Base-by-base conservation (phyloP, 64 coral and sea anemone species). In the Stichodactyla mertensii region DNA sequence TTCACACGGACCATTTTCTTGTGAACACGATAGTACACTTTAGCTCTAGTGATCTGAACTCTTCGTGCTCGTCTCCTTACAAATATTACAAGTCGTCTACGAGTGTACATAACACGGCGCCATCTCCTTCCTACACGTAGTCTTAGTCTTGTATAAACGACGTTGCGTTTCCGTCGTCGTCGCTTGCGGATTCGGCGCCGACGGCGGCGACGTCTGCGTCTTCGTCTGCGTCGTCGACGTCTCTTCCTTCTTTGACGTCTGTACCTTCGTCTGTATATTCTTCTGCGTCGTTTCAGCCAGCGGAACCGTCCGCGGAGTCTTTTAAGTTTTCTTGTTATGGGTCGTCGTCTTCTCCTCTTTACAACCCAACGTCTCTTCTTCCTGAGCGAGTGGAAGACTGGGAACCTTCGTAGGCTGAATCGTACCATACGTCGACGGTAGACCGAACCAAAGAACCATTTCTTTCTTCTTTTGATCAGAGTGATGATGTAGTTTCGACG, bases 181-280 rank as follows among this genome's bases (percentile, higher is more conserved):
- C 55, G 31, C 16, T 69, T 53, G 19, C 61, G 27, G 31, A 51
- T 12, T 54, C 78, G 87, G n/a, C 78, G 77, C 15, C 87, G 77
- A 22, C 87, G 87, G 19, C 64, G 88, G 9, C 28, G 59, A 59
- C 81, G 82, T 77, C 69, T 71, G 59, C 88, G 81, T 84, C 12
- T n/a, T 10, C 13, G 52, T 10, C 51, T 52, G 9, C 28, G 59
- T 55, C 81, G 82, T 77, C 69, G 55, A 61, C 88, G 81, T 74
- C 12, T n/a, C 5, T 16, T 54, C 20, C 61, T 66, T 51, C 52
- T 69, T 86, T n/a, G 28, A 52, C 12, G 13, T 51, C 20, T 51
- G 61, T 61, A 69, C 15, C 26, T 45, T 24, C 77, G 77, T 51
- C 36, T 66, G 51, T 1, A n/a, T 52, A 20, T 86, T 6, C 20